A percentile compares a stretch with the other conserved stretches of the same genome.
Evolutionary conservation across 2,797 vertebrate genomes (phyloP).

Genomic region (Chelon auratus): DNA sequence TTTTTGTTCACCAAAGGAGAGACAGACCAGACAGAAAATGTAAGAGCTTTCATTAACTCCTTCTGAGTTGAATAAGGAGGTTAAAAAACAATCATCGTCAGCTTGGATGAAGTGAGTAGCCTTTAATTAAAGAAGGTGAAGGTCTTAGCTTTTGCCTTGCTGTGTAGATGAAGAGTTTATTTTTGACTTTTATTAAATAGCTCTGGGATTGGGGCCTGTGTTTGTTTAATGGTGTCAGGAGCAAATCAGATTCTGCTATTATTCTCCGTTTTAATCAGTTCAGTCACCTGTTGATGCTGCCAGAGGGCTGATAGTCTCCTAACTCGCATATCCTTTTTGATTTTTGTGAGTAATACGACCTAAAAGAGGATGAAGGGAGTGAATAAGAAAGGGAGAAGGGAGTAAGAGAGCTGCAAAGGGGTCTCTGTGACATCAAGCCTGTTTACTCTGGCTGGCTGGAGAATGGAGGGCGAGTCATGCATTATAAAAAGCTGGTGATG

Average conservation of each 20-base stretch:
- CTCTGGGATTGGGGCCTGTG: slow-evolving; percentile 41
- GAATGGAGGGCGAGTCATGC: slow-evolving; percentile 57
- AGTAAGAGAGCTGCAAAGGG: slow-evolving; percentile 25
- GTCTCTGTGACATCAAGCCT: slow-evolving; percentile 54
- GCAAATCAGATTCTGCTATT: slow-evolving; percentile 55
- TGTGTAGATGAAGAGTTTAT: slow-evolving; percentile 42
- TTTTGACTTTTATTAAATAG: slow-evolving; percentile 62
- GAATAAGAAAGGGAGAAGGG: slow-evolving; percentile 21
- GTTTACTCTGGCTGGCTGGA: slow-evolving; percentile 64
- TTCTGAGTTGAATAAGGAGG: slow-evolving; percentile 24
- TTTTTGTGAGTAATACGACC: slow-evolving; percentile 30
- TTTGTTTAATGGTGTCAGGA: slow-evolving; percentile 60
- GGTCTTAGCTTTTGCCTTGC: slow-evolving; percentile 33
- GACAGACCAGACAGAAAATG: not conserved
- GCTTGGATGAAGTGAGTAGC: slow-evolving; percentile 34
- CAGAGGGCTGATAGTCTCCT: slow-evolving; percentile 17
- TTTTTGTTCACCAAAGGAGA: slow-evolving; percentile 25
- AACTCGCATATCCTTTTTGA: slow-evolving; percentile 36
- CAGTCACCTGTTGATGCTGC: slow-evolving; percentile 52
- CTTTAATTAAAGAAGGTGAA: slow-evolving; percentile 45
- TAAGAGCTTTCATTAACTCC: slow-evolving; percentile 6
- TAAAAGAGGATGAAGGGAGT: slow-evolving; percentile 25
- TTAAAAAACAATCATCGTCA: slow-evolving; percentile 26
- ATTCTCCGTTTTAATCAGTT: slow-evolving; percentile 56
- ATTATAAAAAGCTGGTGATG: slow-evolving; percentile 69